phyloP scores from a whole-genome alignment of 2,113 vertebrate species.

The Dermatemys mawii region DNA sequence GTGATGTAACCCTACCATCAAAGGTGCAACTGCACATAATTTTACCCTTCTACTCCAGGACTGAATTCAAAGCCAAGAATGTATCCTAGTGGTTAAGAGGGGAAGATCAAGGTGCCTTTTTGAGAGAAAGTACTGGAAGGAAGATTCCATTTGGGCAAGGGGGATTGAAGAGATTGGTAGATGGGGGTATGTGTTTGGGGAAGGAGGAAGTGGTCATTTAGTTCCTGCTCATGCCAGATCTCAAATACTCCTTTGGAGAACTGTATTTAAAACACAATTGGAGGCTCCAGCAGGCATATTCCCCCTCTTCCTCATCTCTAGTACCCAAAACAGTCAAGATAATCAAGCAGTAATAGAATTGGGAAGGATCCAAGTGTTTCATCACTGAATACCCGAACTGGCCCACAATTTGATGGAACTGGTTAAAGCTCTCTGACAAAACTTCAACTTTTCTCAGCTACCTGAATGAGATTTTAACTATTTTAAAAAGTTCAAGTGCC shows the following conservation, averaged over 20 bases:
- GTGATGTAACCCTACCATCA: neutral
- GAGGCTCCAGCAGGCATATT: neutral
- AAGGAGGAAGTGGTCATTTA: neutral
- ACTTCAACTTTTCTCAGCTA: neutral
- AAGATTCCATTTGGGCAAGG: neutral
- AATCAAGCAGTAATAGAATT: neutral
- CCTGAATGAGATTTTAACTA: neutral
- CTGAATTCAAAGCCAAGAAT: neutral
- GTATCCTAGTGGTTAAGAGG: neutral
- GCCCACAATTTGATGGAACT: neutral
- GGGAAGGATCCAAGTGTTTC: neutral
- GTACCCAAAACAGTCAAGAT: neutral
- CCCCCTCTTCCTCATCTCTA: neutral
- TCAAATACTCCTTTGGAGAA: too few relatives aligned
- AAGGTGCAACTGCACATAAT: neutral
- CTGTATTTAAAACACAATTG: too few relatives aligned
- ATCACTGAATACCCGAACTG: neutral
- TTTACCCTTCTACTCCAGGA: neutral
- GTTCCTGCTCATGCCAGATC: neutral
- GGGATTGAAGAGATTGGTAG: conserved; percentile 6
- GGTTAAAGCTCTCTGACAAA: neutral
- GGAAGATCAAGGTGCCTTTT: neutral
- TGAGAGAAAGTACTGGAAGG: neutral
- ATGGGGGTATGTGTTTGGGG: neutral
- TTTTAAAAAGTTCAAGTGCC: neutral